Percentiles rank a stretch among this genome's conserved stretches.
Conservation (phyloP, 2,113 vertebrate species). For the Rallus limicola region DNA sequence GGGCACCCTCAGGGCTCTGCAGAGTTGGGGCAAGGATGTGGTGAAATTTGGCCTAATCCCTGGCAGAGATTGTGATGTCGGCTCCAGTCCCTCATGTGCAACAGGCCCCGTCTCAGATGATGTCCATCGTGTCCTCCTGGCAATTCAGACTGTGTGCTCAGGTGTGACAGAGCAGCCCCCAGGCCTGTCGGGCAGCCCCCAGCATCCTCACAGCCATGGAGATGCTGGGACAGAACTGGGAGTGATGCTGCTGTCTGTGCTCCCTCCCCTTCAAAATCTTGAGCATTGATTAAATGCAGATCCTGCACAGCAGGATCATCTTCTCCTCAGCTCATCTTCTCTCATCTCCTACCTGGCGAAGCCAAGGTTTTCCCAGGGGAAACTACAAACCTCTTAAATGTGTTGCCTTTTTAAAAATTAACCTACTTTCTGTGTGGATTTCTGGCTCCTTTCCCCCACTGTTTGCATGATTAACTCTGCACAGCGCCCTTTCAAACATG, state of each 20-base stretch:
- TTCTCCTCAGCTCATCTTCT: neutral
- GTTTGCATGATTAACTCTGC: constrained; percentile 61
- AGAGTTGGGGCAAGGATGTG: neutral
- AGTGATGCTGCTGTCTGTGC: neutral
- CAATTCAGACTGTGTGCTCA: neutral
- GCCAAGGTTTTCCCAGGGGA: constrained; percentile 34
- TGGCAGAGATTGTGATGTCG: fast-evolving
- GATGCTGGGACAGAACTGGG: neutral
- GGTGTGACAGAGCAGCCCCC: neutral
- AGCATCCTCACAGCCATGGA: neutral
- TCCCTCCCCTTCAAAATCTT: neutral
- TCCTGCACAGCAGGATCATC: neutral
- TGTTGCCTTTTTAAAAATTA: constrained; percentile 62
- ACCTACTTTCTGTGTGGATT: constrained; percentile 58
- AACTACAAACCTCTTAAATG: constrained; percentile 9
- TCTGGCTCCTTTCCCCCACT: constrained; percentile 49
- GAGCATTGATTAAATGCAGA: neutral
- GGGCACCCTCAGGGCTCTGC: neutral
- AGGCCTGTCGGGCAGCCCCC: neutral
- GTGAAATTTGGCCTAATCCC: neutral
- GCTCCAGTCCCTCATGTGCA: neutral
- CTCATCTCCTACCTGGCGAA: neutral
- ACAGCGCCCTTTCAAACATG: constrained; percentile 20
- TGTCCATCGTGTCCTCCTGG: neutral
- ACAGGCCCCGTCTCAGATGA: neutral